Evolutionary conservation across 1,140 invertebrate genomes (phyloP).

Genomic region (Orius insidiosus): DNA sequence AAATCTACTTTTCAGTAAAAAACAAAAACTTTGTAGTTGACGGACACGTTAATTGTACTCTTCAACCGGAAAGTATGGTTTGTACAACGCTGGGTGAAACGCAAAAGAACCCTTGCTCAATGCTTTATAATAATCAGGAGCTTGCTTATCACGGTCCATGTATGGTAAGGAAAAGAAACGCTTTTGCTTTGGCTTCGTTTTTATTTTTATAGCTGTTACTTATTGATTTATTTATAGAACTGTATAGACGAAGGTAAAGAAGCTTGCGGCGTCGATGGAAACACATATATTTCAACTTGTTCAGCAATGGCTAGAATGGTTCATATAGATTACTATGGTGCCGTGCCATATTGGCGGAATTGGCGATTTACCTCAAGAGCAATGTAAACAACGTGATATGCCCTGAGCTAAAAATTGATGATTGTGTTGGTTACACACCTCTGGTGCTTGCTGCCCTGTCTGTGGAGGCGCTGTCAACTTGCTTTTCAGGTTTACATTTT

Average conservation of each 20-base stretch:
- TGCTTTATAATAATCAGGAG: conserved; percentile 41
- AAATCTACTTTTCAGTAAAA: conserved; percentile 33
- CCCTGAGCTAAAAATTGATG: conserved; percentile 35
- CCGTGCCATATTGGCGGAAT: conserved; percentile 47
- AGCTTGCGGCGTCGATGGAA: conserved; percentile 75
- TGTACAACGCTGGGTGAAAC: conserved; percentile 57
- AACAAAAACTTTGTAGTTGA: conserved; percentile 21
- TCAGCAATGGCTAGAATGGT: conserved; percentile 53
- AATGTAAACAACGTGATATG: conserved; percentile 33
- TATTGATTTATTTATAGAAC: not conserved
- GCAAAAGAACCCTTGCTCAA: conserved; percentile 51
- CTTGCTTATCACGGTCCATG: conserved; percentile 62
- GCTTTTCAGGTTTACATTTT: conserved; percentile 49
- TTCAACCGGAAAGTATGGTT: conserved; percentile 38
- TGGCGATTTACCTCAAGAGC: conserved; percentile 21
- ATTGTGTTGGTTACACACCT: conserved; percentile 57
- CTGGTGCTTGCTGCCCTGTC: conserved; percentile 76
- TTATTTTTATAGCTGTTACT: not conserved
- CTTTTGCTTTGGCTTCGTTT: not conserved
- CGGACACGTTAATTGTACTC: conserved; percentile 20
- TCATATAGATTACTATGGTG: conserved; percentile 62
- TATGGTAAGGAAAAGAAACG: conserved; percentile 27
- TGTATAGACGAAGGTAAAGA: conserved; percentile 20
- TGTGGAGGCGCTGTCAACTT: conserved; percentile 70
- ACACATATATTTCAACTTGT: conserved; percentile 67